A percentile compares a stretch with the other conserved stretches of the same genome.
Evolutionary conservation across 1,140 invertebrate species (phyloP).

Genomic region (Chrysoperla carnea): DNA sequence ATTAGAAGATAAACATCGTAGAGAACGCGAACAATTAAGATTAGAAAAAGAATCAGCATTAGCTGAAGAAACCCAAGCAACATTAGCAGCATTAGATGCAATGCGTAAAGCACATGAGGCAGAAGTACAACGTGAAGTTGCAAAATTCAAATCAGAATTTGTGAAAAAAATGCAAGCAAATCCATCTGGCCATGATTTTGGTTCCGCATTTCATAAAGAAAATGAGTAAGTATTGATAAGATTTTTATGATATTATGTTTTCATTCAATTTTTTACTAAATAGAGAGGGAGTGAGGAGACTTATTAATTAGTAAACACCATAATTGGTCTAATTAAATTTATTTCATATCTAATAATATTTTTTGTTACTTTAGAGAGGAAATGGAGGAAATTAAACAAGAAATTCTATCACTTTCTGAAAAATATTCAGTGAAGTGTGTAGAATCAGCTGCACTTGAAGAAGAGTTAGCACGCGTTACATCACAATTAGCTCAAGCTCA

Average conservation of each 20-base stretch:
- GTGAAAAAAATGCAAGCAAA: constrained; percentile 43
- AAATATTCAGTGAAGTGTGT: constrained; percentile 85
- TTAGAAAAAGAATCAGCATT: constrained; percentile 76
- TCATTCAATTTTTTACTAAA: background rate
- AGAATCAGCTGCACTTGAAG: constrained; percentile 70
- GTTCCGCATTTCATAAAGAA: constrained; percentile 30
- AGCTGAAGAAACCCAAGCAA: constrained; percentile 75
- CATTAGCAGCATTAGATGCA: constrained; percentile 67
- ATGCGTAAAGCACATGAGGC: constrained; percentile 86
- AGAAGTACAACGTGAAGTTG: constrained; percentile 73
- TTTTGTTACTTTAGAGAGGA: constrained; percentile 39
- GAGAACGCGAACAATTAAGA: constrained; percentile 51
- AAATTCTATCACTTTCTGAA: constrained; percentile 73
- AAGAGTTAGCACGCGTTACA: constrained; percentile 57
- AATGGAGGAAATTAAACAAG: constrained; percentile 66
- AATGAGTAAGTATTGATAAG: constrained; percentile 34
- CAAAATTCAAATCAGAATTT: constrained; percentile 74
- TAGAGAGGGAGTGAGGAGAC: too few species aligned
- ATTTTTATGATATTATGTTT: constrained; percentile 1
- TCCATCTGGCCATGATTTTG: constrained; percentile 10
- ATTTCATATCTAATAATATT: too few species aligned
- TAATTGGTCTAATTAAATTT: too few species aligned
- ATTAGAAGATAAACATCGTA: constrained; percentile 66
- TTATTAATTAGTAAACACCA: too few species aligned
- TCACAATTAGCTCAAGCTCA: constrained; percentile 63